These are phyloP conservation scores for Acrobasis consociella DNA, from an alignment of 2,888 invertebrate species.

Conservation along the genomic window DNA sequence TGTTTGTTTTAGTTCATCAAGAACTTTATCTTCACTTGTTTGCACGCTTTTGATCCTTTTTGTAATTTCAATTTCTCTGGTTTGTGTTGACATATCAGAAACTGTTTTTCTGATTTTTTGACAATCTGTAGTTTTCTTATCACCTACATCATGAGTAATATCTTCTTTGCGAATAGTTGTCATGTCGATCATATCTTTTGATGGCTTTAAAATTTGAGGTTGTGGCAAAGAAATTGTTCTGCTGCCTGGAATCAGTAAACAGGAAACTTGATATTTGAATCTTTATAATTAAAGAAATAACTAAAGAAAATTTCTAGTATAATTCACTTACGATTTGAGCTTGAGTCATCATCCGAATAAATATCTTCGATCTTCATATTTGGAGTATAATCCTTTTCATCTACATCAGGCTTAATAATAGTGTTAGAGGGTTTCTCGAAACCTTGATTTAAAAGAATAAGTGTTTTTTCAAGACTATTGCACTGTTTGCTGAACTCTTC, in stretches of 20 bases:
- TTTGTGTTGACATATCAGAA: constrained; percentile 48
- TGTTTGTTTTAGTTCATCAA: constrained; percentile 40
- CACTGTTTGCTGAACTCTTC: constrained; percentile 56
- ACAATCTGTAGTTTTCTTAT: neutral
- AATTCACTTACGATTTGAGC: neutral
- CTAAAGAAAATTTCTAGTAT: neutral
- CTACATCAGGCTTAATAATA: constrained; percentile 34
- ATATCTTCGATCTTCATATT: constrained; percentile 60
- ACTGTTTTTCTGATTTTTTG: neutral
- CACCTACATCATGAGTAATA: constrained; percentile 11
- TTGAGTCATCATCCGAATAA: constrained; percentile 55
- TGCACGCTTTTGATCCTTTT: constrained; percentile 48
- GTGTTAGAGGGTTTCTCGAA: constrained; percentile 44
- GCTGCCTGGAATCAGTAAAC: constrained; percentile 52
- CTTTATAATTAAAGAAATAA: neutral
- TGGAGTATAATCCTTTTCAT: constrained; percentile 33
- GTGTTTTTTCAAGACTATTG: constrained; percentile 59
- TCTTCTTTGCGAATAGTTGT: constrained; percentile 29
- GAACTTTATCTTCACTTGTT: constrained; percentile 51
- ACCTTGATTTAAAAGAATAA: constrained; percentile 63
- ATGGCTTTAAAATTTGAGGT: constrained; percentile 49
- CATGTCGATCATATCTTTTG: constrained; percentile 29
- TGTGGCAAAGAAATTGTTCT: constrained; percentile 60
- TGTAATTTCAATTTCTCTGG: constrained; percentile 35
- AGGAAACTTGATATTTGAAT: neutral